Conservation (phyloP, 1,140 invertebrate genomes). For the Saccostrea echinata region DNA sequence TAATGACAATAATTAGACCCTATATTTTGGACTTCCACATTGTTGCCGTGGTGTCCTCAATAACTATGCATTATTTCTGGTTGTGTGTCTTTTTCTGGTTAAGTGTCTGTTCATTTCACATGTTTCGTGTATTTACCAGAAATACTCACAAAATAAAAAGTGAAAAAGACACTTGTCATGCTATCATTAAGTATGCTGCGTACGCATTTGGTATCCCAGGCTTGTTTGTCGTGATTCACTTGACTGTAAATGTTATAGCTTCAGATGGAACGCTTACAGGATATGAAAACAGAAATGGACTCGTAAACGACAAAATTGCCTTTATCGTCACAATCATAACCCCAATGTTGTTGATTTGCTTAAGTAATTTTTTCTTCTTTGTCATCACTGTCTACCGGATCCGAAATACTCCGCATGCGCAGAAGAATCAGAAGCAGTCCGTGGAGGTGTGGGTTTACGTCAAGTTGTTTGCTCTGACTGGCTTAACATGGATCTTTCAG, state of each 20-base stretch:
- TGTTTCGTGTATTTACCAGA: slow-evolving; percentile 50
- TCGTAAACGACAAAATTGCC: neutral
- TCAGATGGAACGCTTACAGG: neutral
- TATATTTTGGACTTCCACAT: neutral
- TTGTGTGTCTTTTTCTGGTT: slow-evolving; percentile 55
- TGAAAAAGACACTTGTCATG: neutral
- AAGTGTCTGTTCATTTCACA: slow-evolving; percentile 63
- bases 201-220: neutral
- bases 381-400: slow-evolving; percentile 21
- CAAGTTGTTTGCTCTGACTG: slow-evolving; percentile 44
- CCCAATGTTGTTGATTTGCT: slow-evolving; percentile 38
- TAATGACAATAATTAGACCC: slow-evolving; percentile 7
- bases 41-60: neutral
- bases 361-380: slow-evolving; percentile 30
- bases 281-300: neutral
- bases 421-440: slow-evolving; percentile 1
- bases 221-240: neutral
- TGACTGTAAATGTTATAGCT: neutral
- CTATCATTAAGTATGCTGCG: neutral
- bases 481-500: slow-evolving; percentile 43
- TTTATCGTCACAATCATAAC: slow-evolving; percentile 36
- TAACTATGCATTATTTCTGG: slow-evolving; percentile 45
- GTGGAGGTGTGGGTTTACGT: slow-evolving; percentile 36
- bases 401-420: slow-evolving; percentile 38
- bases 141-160: neutral